A percentile compares a stretch with the other conserved stretches of the same genome.
phyloP scores from a whole-genome alignment of 2,888 invertebrate genomes.

The Epinotia brunnichana region DNA sequence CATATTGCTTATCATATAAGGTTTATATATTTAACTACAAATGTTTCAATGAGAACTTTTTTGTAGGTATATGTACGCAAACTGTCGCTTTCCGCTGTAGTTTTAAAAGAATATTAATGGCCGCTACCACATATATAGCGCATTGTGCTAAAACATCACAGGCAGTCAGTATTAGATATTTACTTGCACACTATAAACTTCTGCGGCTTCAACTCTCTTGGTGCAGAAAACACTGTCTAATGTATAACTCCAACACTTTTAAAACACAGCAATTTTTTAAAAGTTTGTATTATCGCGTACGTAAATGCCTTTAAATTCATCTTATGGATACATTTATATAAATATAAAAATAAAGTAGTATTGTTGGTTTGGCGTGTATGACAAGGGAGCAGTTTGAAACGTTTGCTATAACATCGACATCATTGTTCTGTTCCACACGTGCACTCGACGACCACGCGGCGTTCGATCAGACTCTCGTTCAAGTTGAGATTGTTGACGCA shows the following conservation, averaged over 20 bases:
- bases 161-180: constrained; percentile 17
- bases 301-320: background rate
- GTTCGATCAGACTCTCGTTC: constrained; percentile 78
- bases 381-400: background rate
- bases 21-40: constrained; percentile 46
- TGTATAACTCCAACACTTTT: background rate
- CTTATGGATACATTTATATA: background rate
- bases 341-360: background rate
- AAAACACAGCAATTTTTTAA: background rate
- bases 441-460: constrained; percentile 71
- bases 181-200: constrained; percentile 22
- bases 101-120: constrained; percentile 10
- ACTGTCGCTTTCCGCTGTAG: constrained; percentile 66
- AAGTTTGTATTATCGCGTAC: background rate
- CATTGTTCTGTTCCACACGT: constrained; percentile 81
- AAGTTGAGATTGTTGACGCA: constrained; percentile 81
- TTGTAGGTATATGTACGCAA: constrained; percentile 55
- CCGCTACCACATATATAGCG: constrained; percentile 20
- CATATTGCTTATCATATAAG: constrained; percentile 68
- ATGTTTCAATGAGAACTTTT: constrained; percentile 56
- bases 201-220: constrained; percentile 8
- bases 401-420: constrained; percentile 63
- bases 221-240: background rate
- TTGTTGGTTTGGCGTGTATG: background rate
- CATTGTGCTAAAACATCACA: constrained; percentile 26